Conservation (phyloP, 1,140 invertebrate genomes). For the Lucilia cuprina region DNA sequence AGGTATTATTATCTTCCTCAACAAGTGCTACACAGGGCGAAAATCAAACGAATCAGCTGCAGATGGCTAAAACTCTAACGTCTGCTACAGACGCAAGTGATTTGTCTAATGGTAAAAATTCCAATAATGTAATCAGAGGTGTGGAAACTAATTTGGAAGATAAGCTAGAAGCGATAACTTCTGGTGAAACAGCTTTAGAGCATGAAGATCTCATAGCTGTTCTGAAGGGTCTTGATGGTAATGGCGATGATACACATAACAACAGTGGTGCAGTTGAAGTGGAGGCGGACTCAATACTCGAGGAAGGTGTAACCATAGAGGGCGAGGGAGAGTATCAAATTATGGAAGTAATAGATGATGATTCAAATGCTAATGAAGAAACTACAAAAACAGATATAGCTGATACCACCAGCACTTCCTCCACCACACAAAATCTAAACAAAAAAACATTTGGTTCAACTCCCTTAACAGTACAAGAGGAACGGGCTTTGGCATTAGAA, state of each 20-base stretch:
- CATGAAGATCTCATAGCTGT: constrained; percentile 58
- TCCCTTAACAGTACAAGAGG: constrained; percentile 46
- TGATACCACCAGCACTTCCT: neutral
- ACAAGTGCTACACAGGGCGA: neutral
- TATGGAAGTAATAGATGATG: constrained; percentile 54
- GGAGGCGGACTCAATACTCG: constrained; percentile 41
- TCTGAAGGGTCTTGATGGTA: constrained; percentile 48
- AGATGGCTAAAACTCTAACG: neutral
- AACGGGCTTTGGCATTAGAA: constrained; percentile 52
- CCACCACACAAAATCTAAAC: neutral
- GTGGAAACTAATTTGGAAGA: neutral
- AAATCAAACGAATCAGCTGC: neutral
- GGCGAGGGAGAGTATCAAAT: constrained; percentile 59
- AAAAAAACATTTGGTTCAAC: constrained; percentile 32
- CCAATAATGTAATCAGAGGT: neutral
- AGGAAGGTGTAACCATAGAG: constrained; percentile 53
- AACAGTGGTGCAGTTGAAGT: neutral
- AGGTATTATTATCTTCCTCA: neutral
- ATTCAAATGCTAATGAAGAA: constrained; percentile 40
- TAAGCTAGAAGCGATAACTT: constrained; percentile 29
- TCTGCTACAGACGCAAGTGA: neutral
- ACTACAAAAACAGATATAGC: neutral
- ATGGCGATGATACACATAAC: constrained; percentile 42
- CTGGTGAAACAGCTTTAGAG: constrained; percentile 42
- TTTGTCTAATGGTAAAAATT: neutral